Evolutionary conservation across 2,797 vertebrate genomes (phyloP), one percentile per base, ranked within the genome.

Genomic region (Oophaga sylvatica): DNA sequence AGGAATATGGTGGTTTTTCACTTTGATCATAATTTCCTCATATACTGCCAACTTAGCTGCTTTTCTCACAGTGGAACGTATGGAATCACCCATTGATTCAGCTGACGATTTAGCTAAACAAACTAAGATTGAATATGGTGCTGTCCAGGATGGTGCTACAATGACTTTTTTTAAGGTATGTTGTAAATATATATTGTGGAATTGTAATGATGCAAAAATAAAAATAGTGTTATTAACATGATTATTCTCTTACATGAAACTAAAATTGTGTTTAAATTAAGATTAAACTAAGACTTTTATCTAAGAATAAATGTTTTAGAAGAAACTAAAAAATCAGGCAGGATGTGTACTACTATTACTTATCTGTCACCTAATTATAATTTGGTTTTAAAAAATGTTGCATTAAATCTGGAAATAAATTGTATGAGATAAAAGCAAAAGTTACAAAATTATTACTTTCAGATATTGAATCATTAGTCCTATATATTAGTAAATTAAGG

Each of bases 1-100:
- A 94, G 98, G 98, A 93, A 99, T 99, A 95, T 99, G 98, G 98
- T 99, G 98, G 98, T 99, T 99, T 97, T 99, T 99, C 94, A 99
- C 98, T 84, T 97, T 99, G 94, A 99, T 99, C 96, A 99, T 99
- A 96, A 99, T 99, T 96, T 99, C 98, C 90, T 99, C 98, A 92
- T 99, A 99, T 92, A 99, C 98, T 92, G 98, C 98, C 93, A 99
- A 99, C 95, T 93, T 99, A 95, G 98, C 98, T 73, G 98, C 98
- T 92, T 99, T 99, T 95, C 97, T 99, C 93, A 99, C 98, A 45
- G 98, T 99, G 94, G 98, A 99, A 91, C 95, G 98, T 78, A 99
- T 99, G 98, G 98, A 98, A 93, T 98, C 97, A 1, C 97, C 97
- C 59, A 99, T 99, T 57, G 98, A 99, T 90, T 99, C 98, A 29